Evolutionary conservation across 2,113 vertebrate genomes (phyloP).

Genomic region (Uria lomvia): DNA sequence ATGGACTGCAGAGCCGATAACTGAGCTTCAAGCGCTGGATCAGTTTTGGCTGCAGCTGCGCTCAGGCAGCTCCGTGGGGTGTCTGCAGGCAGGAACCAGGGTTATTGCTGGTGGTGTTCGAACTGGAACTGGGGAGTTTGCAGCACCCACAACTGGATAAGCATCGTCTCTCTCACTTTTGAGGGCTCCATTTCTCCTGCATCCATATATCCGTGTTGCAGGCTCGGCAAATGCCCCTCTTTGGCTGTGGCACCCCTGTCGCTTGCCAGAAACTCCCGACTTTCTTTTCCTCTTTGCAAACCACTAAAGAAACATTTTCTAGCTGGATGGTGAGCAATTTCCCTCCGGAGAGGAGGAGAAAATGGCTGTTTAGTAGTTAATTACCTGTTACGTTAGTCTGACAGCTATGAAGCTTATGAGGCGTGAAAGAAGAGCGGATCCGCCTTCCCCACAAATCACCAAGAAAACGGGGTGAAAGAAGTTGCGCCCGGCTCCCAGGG

Average conservation of each 20-base stretch:
- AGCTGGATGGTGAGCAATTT: slow-evolving; percentile 59
- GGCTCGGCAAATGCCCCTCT: neutral
- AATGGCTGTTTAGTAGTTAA: slow-evolving; percentile 70
- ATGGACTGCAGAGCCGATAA: accelerated
- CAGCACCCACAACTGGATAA: neutral
- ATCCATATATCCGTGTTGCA: neutral
- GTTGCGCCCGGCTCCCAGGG: neutral
- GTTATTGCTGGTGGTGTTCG: neutral
- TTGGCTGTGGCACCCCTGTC: neutral
- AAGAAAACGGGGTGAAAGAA: slow-evolving; percentile 17
- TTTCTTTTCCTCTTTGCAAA: slow-evolving; percentile 23
- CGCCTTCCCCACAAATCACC: neutral
- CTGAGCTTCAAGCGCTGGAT: neutral
- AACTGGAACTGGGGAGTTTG: neutral
- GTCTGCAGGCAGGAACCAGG: neutral
- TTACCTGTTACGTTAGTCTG: slow-evolving; percentile 67
- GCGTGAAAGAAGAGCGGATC: slow-evolving; percentile 36
- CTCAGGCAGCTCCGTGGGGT: accelerated
- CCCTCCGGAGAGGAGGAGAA: slow-evolving; percentile 61
- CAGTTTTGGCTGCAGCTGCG: neutral
- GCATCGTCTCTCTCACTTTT: neutral
- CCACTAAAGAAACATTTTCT: slow-evolving; percentile 65
- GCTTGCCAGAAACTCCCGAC: neutral
- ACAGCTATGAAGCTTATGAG: slow-evolving; percentile 62
- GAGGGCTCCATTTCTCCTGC: neutral